Evolutionary conservation across 2,797 vertebrate genomes (phyloP), one percentile per base, ranked within the genome.

Genomic region (Hafferia zeledoni): DNA sequence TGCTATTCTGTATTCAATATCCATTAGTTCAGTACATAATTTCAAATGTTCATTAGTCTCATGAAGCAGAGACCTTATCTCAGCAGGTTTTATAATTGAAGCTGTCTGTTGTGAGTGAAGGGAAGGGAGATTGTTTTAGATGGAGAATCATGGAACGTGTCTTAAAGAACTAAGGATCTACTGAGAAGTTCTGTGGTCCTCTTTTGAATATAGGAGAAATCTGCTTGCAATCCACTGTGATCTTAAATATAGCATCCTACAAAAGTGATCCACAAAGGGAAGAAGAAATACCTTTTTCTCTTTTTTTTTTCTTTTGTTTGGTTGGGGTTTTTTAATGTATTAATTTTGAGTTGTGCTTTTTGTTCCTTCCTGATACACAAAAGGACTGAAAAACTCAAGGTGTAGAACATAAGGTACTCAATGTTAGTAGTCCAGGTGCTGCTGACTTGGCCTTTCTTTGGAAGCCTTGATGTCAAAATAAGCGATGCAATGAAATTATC

Each of bases 21-120:
- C 64, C 28, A 60, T 83, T 56, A 93, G 53, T 50, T 86, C 44
- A 64, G 61, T 59, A 67, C 25, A 27, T 79, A 52, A 85, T 87
- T 94, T 93, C 60, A 47, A 63, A 69, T 55, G 70, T 70, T 87
- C 53, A 39, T 92, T 92, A 87, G 80, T 52, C 56, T 79, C 47
- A 23, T 50, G 63, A 86, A 83, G 39, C 60, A 71, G 63, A 89
- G 76, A 59, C 64, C 80, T 91, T 92, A 87, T 86, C 89, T 92
- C 87, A 91, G 80, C 71, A 87, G 53, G 46, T 94, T 95, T 92
- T 87, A 50, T 84, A 93, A 88, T 74, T 92, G 76, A 80, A 93
- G 55, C 39, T 94, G 22, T 53, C 77, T 68, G 59, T 20, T 65
- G 64, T 46, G 65, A 68, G 35, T 19, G 52, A 80, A 75, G n/a